Evolutionary conservation across 1,140 invertebrate genomes (phyloP), one percentile per base, ranked within the genome.

Genomic region (Papilio aristodemus): DNA sequence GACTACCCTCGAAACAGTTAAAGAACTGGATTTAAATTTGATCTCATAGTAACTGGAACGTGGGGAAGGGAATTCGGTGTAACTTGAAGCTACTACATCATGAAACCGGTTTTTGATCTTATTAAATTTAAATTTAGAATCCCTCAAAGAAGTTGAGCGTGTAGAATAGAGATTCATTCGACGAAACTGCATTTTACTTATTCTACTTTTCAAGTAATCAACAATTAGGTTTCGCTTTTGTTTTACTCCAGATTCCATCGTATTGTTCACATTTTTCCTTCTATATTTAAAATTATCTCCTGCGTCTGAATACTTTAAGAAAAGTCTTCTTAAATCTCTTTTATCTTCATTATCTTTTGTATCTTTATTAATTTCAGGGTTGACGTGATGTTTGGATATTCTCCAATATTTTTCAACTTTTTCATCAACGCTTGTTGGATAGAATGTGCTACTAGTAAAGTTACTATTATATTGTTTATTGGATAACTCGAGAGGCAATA

Each of bases 301-400:
- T 0, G 27, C 9, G 5, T 66, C 39, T 13, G 38, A 41, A 9
- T 25, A 63, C 19, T 43, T n/a, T 13, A 38, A 63, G 6, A n/a
- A 62, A 6, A 62, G 36, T 37, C 59, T 62, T 37, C 17, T 17
- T 17, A 11, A 39, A 62, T 11, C 10, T 43, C n/a, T 69, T 69
- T n/a, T 57, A 41, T 70, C 38, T 38, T 67, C 19, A 25, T 50
- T 58, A 22, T 70, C 19, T 17, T 67, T 63, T 50, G 66, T 7
- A 57, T 72, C 14, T 36, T 39, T 43, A 14, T 39, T 11, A 13
- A 46, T 3, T n/a, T 11, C 11, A 7, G 11, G 8, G 37, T 37
- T 32, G 3, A 27, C 27, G 10, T 9, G 27, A 38, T 54, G 58
- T 13, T 67, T 46, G 14, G 25, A 67, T 25, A 13, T 22, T 59